Evolutionary conservation across 2,888 invertebrate genomes (phyloP), one percentile per base, ranked within the genome.

Genomic region (Drosophila atroscutellata): DNA sequence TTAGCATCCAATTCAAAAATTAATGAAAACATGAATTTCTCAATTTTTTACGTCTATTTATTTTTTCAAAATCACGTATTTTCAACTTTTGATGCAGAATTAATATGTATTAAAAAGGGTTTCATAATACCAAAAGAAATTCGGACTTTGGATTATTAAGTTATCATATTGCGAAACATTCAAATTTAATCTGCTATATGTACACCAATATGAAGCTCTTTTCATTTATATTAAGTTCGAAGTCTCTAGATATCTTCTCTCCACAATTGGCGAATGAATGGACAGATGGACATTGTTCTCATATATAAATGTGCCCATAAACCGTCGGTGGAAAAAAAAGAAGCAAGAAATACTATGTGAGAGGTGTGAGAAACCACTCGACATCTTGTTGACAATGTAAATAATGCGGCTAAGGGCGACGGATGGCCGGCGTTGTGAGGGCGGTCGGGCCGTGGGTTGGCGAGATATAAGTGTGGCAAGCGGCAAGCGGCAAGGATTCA

Each of bases 351-450:
- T 59, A 59, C 68, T 51, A 56, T 68, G 77, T 60, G 57, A 77
- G 69, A 74, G 63, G 75, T 68, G 75, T 65, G 49, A 68, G 75
- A 73, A 83, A 68, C 70, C 77, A 62, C 81, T 81, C 69, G 86
- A 83, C 84, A 80, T 83, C 81, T 89, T 81, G 89, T 89, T 89
- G 84, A 81, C 84, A 89, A 80, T 86, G 81, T 80, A 81, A 89
- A 89, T 84, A 81, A 86, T 83, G 81, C 65, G 71, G 67, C 61
- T 47, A 28, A 75, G 45, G 58, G 52, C 64, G 61, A 32, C 18
- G 57, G 60, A 24, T 18, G 28, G 32, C 11, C 13, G 15, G n/a
- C 20, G n/a, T 1, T 30, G 54, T 18, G 56, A 2, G 13, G 42
- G 20, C 7, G 6, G 13, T 9, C 11, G 42, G 20, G 42, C 42